Percentiles rank a stretch among this genome's conserved stretches.
These are phyloP conservation scores for Noctua fimbriata DNA, from an alignment of 2,888 invertebrate species.

Conservation along the genomic window DNA sequence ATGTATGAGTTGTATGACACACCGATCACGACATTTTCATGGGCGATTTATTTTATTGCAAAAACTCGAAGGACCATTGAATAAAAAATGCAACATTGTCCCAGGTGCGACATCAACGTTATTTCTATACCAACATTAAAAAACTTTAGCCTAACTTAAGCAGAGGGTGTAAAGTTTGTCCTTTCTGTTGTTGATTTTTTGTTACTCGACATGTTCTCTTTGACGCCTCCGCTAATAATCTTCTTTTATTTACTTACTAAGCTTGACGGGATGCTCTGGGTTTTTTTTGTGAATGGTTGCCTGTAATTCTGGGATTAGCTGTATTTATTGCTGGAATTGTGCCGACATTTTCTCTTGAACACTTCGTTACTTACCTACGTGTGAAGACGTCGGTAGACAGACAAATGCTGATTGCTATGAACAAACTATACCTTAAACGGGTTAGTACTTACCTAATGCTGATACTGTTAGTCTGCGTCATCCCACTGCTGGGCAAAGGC, in stretches of 20 bases:
- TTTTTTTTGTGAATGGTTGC: conserved; percentile 29
- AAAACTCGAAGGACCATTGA: conserved; percentile 22
- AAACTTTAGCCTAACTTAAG: conserved; percentile 54
- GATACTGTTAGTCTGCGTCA: no score
- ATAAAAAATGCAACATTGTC: conserved; percentile 37
- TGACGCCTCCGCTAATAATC: conserved; percentile 62
- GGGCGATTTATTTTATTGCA: conserved; percentile 37
- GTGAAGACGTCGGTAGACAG: no score
- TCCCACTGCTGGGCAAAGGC: no score
- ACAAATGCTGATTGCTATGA: not conserved
- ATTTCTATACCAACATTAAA: conserved; percentile 53
- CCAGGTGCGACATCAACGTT: conserved; percentile 46
- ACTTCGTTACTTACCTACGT: not conserved
- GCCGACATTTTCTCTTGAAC: conserved; percentile 4
- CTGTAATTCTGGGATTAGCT: conserved; percentile 34
- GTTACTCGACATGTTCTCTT: conserved; percentile 50
- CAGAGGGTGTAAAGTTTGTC: conserved; percentile 54
- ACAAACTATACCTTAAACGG: not conserved
- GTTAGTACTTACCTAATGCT: not conserved
- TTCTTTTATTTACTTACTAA: conserved; percentile 63
- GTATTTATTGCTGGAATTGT: conserved; percentile 26
- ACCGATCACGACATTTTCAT: conserved; percentile 38
- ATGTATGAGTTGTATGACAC: not conserved
- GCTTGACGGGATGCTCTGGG: conserved; percentile 23
- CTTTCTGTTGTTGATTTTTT: conserved; percentile 61